Percentiles rank a stretch among this genome's conserved stretches.
These are phyloP conservation scores for Eulemur macaco DNA, from an alignment of 2,113 vertebrate species.

Conservation along the genomic window DNA sequence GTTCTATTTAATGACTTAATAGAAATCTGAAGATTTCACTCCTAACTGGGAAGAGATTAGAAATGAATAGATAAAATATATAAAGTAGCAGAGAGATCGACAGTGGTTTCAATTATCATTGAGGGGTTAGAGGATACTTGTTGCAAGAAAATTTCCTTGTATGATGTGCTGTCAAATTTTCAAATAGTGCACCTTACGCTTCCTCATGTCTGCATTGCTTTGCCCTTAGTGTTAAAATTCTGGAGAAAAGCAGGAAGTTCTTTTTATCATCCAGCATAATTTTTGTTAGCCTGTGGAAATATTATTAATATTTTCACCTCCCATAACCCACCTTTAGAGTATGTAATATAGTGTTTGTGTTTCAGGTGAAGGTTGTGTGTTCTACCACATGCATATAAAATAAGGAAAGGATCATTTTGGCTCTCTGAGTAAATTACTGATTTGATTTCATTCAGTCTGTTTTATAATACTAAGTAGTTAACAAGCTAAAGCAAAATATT, in stretches of 20 bases:
- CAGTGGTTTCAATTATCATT: neutral
- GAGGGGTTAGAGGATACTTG: neutral
- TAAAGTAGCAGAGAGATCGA: neutral
- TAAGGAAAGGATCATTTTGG: constrained; percentile 14
- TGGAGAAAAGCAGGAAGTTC: constrained; percentile 1
- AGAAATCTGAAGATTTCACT: neutral
- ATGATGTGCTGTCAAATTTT: neutral
- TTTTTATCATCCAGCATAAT: neutral
- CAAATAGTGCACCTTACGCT: neutral
- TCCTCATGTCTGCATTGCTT: neutral
- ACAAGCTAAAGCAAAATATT: constrained; percentile 15
- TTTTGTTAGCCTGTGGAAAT: neutral
- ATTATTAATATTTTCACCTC: neutral
- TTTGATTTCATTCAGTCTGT: constrained; percentile 16
- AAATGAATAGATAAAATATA: neutral
- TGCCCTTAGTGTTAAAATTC: neutral
- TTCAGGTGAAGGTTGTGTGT: neutral
- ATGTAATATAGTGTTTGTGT: neutral
- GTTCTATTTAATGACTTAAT: neutral
- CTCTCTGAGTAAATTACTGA: constrained; percentile 5
- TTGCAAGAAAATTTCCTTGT: neutral
- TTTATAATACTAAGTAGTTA: constrained; percentile 39
- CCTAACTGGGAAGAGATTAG: neutral
- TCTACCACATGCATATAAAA: neutral
- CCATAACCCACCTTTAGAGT: neutral